phyloP scores from a whole-genome alignment of 2,113 vertebrate genomes.

The Rhabdornis inornatus region DNA sequence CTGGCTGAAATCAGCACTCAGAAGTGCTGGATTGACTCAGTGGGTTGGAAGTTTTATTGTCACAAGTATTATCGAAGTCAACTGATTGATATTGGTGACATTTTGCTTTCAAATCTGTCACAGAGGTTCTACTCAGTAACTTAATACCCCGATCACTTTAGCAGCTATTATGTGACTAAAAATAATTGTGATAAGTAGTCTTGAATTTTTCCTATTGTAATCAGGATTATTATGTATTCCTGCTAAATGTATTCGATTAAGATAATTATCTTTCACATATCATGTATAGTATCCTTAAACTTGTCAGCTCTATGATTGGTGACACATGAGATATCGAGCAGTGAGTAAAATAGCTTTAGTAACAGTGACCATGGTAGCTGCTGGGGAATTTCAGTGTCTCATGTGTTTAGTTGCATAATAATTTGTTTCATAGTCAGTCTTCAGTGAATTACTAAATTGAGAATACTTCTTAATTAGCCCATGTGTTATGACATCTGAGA shows the following conservation, averaged over 20 bases:
- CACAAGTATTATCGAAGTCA: neutral
- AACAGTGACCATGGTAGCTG: neutral
- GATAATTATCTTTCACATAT: conserved; percentile 15
- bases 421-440: conserved; percentile 35
- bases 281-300: neutral
- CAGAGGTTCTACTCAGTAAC: neutral
- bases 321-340: conserved; percentile 1
- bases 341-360: neutral
- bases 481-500: conserved; percentile 6
- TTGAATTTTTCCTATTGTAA: conserved; percentile 32
- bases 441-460: conserved; percentile 36
- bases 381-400: neutral
- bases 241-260: neutral
- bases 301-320: conserved; percentile 13
- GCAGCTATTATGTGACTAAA: conserved; percentile 15
- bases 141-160: neutral
- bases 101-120: conserved; percentile 10
- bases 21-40: neutral
- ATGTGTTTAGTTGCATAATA: conserved; percentile 33
- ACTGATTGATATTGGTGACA: neutral
- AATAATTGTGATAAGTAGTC: neutral
- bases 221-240: conserved; percentile 4
- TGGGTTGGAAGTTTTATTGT: neutral
- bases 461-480: conserved; percentile 43
- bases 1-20: neutral